A percentile compares a stretch with the other conserved stretches of the same genome.
phyloP scores from a whole-genome alignment of 2,888 invertebrate genomes.

The Stictocephala bisonia region DNA sequence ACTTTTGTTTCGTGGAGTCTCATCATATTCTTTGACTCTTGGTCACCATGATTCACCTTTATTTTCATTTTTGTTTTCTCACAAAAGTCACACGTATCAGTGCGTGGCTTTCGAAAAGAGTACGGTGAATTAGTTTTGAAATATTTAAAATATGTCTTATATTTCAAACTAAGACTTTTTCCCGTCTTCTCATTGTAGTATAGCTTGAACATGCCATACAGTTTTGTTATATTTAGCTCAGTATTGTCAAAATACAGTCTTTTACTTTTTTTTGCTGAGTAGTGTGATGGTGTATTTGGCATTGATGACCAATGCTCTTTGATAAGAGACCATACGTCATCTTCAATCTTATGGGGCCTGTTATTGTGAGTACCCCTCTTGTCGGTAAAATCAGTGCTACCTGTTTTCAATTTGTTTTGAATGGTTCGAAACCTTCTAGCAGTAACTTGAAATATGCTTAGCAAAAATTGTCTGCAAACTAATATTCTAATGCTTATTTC shows the following conservation, averaged over 20 bases:
- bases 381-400: conserved; percentile 20
- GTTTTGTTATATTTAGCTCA: conserved; percentile 18
- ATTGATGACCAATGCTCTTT: conserved; percentile 21
- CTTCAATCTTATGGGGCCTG: not conserved
- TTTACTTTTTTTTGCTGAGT: conserved; percentile 13
- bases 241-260: conserved; percentile 31
- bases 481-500: conserved; percentile 8
- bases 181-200: conserved; percentile 29
- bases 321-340: conserved; percentile 1
- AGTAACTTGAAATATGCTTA: not conserved
- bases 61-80: conserved; percentile 45
- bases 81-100: conserved; percentile 54
- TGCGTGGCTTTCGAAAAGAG: conserved; percentile 45
- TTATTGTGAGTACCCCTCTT: conserved; percentile 5
- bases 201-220: conserved; percentile 19
- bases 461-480: conserved; percentile 16
- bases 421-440: conserved; percentile 34
- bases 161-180: conserved; percentile 20
- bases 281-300: conserved; percentile 15
- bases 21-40: conserved; percentile 37
- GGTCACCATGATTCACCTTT: conserved; percentile 45
- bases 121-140: conserved; percentile 40
- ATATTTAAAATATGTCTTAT: conserved; percentile 27
- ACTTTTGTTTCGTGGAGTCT: conserved; percentile 43
- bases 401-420: conserved; percentile 24